Conservation (phyloP, 2,797 vertebrate genomes). For the Sebastes jordani region DNA sequence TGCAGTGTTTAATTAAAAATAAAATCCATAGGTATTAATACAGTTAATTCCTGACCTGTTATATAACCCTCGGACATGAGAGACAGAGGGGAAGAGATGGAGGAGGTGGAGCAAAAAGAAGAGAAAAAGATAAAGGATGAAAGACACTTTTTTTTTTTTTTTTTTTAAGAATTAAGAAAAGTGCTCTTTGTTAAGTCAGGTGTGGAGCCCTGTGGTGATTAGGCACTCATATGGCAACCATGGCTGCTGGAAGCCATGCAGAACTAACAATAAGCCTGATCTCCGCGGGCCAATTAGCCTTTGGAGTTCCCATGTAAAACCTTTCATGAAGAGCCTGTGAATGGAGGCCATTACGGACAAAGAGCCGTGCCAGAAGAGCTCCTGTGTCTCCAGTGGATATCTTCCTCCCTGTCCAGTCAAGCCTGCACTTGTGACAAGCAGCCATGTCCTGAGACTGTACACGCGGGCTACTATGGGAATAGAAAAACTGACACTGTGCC, state of each 20-base stretch:
- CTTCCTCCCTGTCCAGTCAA: conserved; percentile 77
- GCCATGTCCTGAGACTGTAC: conserved; percentile 71
- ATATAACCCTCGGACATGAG: conserved; percentile 36
- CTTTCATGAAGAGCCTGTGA: conserved; percentile 80
- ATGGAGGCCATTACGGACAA: conserved; percentile 77
- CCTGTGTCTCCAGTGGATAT: conserved; percentile 74
- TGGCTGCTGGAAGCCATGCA: conserved; percentile 79
- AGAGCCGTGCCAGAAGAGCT: conserved; percentile 66
- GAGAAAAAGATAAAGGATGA: conserved; percentile 42
- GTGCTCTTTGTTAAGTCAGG: conserved; percentile 81
- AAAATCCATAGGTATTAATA: conserved; percentile 58
- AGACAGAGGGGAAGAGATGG: conserved; percentile 13
- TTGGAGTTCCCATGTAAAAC: conserved; percentile 83
- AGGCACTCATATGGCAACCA: conserved; percentile 78
- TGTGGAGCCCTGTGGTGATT: conserved; percentile 81
- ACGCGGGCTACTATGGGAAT: conserved; percentile 58
- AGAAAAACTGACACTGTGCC: conserved; percentile 63
- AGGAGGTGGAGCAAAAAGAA: conserved; percentile 15
- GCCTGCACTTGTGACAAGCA: conserved; percentile 77
- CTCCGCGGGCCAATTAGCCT: conserved; percentile 85
- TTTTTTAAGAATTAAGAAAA: conserved; percentile 64
- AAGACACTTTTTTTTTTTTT: conserved; percentile 50
- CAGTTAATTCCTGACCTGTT: conserved; percentile 44
- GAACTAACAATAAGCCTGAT: conserved; percentile 85
- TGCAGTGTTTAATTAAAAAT: conserved; percentile 56